A percentile compares a stretch with the other conserved stretches of the same genome.
phyloP scores from a whole-genome alignment of 2,888 invertebrate genomes.

The Temnothorax unifasciatus region DNA sequence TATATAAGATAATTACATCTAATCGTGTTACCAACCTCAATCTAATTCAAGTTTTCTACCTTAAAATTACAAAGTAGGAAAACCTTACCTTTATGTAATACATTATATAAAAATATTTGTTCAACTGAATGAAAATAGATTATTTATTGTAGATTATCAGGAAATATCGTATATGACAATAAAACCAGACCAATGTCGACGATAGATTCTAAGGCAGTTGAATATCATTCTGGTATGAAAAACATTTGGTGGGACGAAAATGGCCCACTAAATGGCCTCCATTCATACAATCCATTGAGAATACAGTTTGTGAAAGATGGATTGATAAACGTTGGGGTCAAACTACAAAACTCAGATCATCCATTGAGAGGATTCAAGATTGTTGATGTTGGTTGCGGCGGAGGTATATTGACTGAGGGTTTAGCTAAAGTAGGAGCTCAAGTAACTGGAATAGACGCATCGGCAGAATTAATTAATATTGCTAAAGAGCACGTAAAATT shows the following conservation, averaged over 20 bases:
- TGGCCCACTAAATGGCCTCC: constrained; percentile 90
- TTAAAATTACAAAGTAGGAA: no score
- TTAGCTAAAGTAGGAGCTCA: constrained; percentile 93
- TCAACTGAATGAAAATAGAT: background rate
- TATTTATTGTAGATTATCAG: constrained; percentile 9
- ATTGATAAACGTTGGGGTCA: constrained; percentile 87
- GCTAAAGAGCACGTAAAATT: constrained; percentile 89
- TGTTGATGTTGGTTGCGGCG: constrained; percentile 97
- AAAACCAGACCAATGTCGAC: constrained; percentile 79
- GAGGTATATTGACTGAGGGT: constrained; percentile 89
- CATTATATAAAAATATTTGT: no score
- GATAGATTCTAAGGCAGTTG: constrained; percentile 88
- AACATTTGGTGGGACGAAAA: constrained; percentile 92
- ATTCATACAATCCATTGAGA: constrained; percentile 91
- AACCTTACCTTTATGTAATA: no score
- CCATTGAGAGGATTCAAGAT: constrained; percentile 91
- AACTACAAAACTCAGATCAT: constrained; percentile 85
- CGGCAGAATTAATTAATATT: constrained; percentile 89
- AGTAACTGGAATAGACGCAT: constrained; percentile 94
- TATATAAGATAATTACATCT: no score
- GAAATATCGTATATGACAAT: background rate
- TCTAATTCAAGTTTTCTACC: no score
- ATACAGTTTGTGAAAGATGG: constrained; percentile 93
- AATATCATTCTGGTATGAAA: constrained; percentile 89
- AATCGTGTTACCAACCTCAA: no score